Conservation (phyloP, 2,113 vertebrate species). For the Picathartes gymnocephalus region DNA sequence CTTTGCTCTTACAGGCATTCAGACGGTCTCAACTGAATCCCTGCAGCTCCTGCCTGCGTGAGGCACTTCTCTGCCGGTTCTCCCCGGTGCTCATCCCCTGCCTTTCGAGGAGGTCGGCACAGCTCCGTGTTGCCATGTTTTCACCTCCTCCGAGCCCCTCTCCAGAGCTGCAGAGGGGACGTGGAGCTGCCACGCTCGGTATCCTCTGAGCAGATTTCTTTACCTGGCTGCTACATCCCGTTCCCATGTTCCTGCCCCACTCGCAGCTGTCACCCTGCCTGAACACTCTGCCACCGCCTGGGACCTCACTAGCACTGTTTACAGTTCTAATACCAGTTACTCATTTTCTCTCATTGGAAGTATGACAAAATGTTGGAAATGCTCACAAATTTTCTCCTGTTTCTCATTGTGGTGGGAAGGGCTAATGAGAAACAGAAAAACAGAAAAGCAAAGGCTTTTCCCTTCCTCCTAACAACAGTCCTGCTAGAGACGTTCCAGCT, state of each 20-base stretch:
- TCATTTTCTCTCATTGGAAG: not conserved
- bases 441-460: not conserved
- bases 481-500: not conserved
- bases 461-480: not conserved
- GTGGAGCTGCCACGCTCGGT: rapidly evolving
- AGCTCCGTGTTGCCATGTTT: rapidly evolving
- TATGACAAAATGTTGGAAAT: not conserved
- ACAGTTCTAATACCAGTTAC: not conserved
- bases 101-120: not conserved
- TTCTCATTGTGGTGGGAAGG: not conserved
- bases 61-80: not conserved
- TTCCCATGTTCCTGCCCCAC: not conserved
- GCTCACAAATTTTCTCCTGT: not conserved
- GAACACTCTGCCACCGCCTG: not conserved
- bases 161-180: not conserved
- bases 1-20: not conserved
- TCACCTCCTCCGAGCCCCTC: not conserved
- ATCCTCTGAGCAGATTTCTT: not conserved
- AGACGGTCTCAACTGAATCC: not conserved
- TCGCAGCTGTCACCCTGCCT: not conserved
- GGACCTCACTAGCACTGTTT: not conserved
- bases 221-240: rapidly evolving
- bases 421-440: not conserved
- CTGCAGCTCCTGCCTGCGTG: not conserved
- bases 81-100: not conserved